These are phyloP conservation scores for Nematopogon swammerdamellus DNA, from an alignment of 2,888 invertebrate species.

Conservation along the genomic window DNA sequence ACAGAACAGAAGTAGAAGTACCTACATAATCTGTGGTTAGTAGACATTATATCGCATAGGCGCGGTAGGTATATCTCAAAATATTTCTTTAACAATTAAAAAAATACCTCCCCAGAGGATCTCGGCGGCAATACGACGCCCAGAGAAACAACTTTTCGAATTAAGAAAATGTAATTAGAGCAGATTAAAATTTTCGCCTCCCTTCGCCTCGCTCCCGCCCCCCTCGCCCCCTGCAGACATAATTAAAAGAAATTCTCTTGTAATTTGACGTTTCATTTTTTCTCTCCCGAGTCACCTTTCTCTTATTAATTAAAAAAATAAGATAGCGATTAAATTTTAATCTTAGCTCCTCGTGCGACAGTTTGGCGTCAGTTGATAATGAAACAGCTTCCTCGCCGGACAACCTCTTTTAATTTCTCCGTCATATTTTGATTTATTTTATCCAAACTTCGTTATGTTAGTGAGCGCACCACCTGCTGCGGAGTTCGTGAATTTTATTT, in stretches of 20 bases:
- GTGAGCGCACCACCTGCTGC: too few relatives aligned
- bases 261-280: slow-evolving; percentile 56
- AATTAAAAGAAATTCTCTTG: slow-evolving; percentile 53
- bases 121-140: too few relatives aligned
- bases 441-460: too few relatives aligned
- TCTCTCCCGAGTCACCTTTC: slow-evolving; percentile 31
- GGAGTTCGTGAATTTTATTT: too few relatives aligned
- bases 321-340: slow-evolving; percentile 48
- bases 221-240: slow-evolving; percentile 29
- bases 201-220: slow-evolving; percentile 13
- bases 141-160: slow-evolving; percentile 35
- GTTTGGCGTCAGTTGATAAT: slow-evolving; percentile 26
- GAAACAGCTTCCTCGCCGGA: slow-evolving; percentile 20
- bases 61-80: too few relatives aligned
- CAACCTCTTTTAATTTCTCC: background rate
- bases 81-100: too few relatives aligned
- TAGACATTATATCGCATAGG: too few relatives aligned
- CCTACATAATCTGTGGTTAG: too few relatives aligned
- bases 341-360: slow-evolving; percentile 40
- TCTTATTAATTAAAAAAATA: slow-evolving; percentile 48
- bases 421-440: background rate
- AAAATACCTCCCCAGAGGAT: too few relatives aligned
- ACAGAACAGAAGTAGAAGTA: too few relatives aligned
- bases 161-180: slow-evolving; percentile 55
- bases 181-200: slow-evolving; percentile 9